Base-by-base conservation (phyloP, 2,888 invertebrate species). In the Thera obeliscata region DNA sequence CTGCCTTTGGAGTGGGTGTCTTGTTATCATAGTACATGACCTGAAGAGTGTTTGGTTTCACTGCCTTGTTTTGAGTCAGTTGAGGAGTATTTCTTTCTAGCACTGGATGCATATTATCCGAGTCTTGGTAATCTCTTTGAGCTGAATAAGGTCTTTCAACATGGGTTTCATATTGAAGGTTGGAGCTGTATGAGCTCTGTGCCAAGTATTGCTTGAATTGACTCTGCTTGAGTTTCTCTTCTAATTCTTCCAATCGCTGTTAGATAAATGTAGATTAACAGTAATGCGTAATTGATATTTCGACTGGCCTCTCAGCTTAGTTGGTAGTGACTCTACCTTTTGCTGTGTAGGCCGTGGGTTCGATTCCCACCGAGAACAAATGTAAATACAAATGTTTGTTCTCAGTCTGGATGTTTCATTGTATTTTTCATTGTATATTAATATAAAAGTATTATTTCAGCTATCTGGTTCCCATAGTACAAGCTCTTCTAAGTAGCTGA, bases 191-290 rank as follows among this genome's bases (percentile, higher is more conserved):
- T 35, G 80, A 78, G 72, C 75, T 89, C 64, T 90, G 88, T 0
- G 85, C 89, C 50, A 93, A 79, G 70, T 89, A 92, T 73, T 92
- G 87, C 70, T 91, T 92, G 76, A 93, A 93, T 71, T 91, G 87
- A 64, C 78, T 88, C 69, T 92, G 91, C 71, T 91, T 93, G 0
- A 91, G 78, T 86, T 92, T 92, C 79, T 93, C 91, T 74, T 94
- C 94, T 62, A 93, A 73, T 64, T 92, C 92, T 78, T 91, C 89
- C 55, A 93, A 76, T 67, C 86, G 81, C 91, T 91, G 81, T 76
- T 72, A 66, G 76, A 77, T 77, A 78, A 2, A 41, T 7, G 41
- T 41, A 22, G 22, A 22, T 22, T 22, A 5, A 41, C 4, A 7
- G 38, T 38, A 7, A 41, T 41, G 41, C 0, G 41, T 41, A 22